phyloP scores from a whole-genome alignment of 1,140 invertebrate genomes.

The Drosophila albomicans region DNA sequence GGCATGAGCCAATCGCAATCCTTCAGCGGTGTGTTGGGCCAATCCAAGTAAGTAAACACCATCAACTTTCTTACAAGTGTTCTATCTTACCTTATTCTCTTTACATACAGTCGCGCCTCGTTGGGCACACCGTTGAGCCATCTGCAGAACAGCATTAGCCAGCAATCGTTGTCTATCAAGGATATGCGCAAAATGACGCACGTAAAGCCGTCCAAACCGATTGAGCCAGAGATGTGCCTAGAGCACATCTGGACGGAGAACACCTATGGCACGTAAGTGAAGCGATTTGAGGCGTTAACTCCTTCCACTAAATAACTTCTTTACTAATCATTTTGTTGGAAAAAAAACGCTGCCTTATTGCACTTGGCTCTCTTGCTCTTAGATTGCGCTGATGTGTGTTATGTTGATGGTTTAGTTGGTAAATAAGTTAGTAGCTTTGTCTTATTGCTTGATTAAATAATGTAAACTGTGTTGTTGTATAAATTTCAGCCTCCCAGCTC shows the following conservation, averaged over 20 bases:
- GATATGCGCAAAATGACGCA: constrained; percentile 76
- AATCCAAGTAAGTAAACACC: constrained; percentile 63
- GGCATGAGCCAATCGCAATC: constrained; percentile 75
- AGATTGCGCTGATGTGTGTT: too few species aligned
- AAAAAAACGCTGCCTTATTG: too few species aligned
- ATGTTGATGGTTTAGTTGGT: too few species aligned
- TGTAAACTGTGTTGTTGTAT: too few species aligned
- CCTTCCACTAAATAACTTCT: too few species aligned
- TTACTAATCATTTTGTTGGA: too few species aligned
- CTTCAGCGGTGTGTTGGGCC: constrained; percentile 69
- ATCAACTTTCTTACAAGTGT: too few species aligned
- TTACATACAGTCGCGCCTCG: constrained; percentile 55
- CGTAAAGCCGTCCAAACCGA: constrained; percentile 87
- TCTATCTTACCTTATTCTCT: not conserved
- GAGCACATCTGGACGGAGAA: constrained; percentile 95
- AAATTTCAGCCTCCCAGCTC: too few species aligned
- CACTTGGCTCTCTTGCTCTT: too few species aligned
- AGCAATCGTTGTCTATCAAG: constrained; percentile 75
- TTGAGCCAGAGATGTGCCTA: constrained; percentile 93
- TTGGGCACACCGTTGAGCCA: constrained; percentile 70
- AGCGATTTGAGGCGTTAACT: too few species aligned
- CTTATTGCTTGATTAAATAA: too few species aligned
- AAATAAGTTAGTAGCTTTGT: too few species aligned
- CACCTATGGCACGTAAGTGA: constrained; percentile 84
- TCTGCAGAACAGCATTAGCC: constrained; percentile 72